Evolutionary conservation across 2,888 invertebrate species (phyloP), one percentile per base, ranked within the genome.

Genomic region (Noctua janthina): DNA sequence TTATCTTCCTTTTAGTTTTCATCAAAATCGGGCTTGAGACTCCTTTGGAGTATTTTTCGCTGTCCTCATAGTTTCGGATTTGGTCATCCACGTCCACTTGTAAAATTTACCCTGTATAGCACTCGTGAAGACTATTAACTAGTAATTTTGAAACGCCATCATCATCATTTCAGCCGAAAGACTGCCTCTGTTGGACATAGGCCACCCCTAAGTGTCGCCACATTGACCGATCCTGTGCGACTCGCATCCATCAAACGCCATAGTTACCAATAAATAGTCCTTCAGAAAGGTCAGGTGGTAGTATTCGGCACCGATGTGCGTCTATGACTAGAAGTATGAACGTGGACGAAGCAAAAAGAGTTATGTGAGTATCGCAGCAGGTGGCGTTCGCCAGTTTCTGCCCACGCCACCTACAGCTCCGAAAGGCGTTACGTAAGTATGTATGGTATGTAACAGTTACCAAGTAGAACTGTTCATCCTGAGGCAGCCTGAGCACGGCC

Each of bases 401-500:
- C 5, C n/a, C n/a, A 11, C n/a, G n/a, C n/a, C 59, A n/a, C 56
- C 23, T 56, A 56, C 56, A 3, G 11, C 5, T 59, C 4, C 29
- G 1, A 13, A n/a, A n/a, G 59, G 59, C 15, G 29, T 29, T 62
- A 29, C 3, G 13, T 64, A 39, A 39, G 39, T 39, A 39, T 39
- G 39, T 5, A 39, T 39, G 39, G 39, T 43, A 7, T 43, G 64
- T 20, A 39, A 29, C 49, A 64, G 39, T 82, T 73, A 98, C 98
- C 97, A 98, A 98, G 91, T 98, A 98, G 91, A 98, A 98, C 79
- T 97, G 96, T 78, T 98, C 98, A 76, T 98, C 98, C 76, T 98
- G 97, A 89, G 98, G 97, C 87, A 99, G 97, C 82, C 98, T 97
- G 88, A 99, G 97, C 88, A 99, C 97, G 74, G 98, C 98, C 72